Evolutionary conservation across 1,140 invertebrate species (phyloP), one percentile per base, ranked within the genome.

Genomic region (Drosophila bifasciata): DNA sequence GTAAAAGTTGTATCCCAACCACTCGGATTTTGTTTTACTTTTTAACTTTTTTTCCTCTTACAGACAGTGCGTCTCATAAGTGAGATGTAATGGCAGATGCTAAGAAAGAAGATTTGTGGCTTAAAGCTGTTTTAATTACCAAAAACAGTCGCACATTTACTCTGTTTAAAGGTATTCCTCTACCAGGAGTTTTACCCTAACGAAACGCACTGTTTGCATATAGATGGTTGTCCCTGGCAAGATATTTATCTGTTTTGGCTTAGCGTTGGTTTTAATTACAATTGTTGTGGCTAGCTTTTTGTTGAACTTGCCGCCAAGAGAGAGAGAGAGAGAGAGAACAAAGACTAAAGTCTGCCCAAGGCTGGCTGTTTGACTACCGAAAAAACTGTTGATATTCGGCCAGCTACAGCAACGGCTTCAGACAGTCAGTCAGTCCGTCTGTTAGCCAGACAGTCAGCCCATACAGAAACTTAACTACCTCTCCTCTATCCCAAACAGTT

Each of bases 181-280:
- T 41, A 41, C 0, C 6, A 13, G 7, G 11, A 1, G 3, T 13
- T 5, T 4, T 36, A 13, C 3, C 11, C 3, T 13, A 36, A 13
- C 4, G 32, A 59, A 32, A 1, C 2, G 1, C 9, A 6, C 39
- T 21, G 7, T 13, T 23, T 43, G 19, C 21, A 21, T 4, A 15
- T 23, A 25, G 13, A 19, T 23, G 32, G 49, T 67, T 32, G 64
- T 67, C 43, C 52, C 53, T 16, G 51, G 44, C 48, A 53, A 72
- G 74, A 76, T 88, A 78, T 86, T 86, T 78, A 69, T 83, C 78
- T 52, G 64, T 78, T 52, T 68, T 68, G 70, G 58, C 36, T 77
- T 59, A 69, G 66, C 51, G 56, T 52, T 72, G 61, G 57, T 75
- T 78, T 88, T 88, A 86, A 86, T 86, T 86, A 88, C 83, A 88